Base-by-base conservation (phyloP, 2,888 invertebrate genomes). In the Nycteola revayana region DNA sequence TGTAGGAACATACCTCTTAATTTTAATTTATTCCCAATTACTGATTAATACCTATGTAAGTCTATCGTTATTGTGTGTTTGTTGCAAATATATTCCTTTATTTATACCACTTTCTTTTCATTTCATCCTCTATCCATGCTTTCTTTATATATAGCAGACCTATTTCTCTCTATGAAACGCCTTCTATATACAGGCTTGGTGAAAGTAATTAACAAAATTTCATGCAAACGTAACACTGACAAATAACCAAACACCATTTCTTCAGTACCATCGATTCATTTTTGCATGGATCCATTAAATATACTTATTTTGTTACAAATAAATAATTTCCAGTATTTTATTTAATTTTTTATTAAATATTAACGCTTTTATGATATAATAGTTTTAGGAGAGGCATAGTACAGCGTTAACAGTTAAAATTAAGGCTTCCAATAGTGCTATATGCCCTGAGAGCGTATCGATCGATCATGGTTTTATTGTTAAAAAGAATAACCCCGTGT, bases 1-100 rank as follows among this genome's bases (percentile, higher is more conserved):
- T 71, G 72, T 68, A 68, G 64, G 65, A 58, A 64, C 58, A 64
- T 63, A 60, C 59, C 50, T 62, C 41, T 68, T 76, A 74, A 69
- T 75, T 73, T 75, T 74, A 71, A 75, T 75, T 81, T 77, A 74
- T 76, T 66, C 61, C 64, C 64, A 56, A 65, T 69, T 68, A 66
- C 51, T 64, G 46, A 64, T 67, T 52, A 62, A 64, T 60, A 75
- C 72, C 64, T 75, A 71, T 77, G 72, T 84, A 78, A 84, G 74
- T 76, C 67, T 76, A 71, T 81, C 82, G 87, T 87, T 84, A 85
- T 63, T 76, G 78, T 83, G 87, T 86, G 86, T 86, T 84, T 84
- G 87, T 87, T 87, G 84, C 88, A 87, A 88, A 87, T 88, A 87
- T 86, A 87, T 75, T 84, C 77, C 81, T 86, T 86, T 87, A 84